These are phyloP conservation scores for Drosophila bipectinata DNA, from an alignment of 1,140 invertebrate species.

Conservation along the genomic window DNA sequence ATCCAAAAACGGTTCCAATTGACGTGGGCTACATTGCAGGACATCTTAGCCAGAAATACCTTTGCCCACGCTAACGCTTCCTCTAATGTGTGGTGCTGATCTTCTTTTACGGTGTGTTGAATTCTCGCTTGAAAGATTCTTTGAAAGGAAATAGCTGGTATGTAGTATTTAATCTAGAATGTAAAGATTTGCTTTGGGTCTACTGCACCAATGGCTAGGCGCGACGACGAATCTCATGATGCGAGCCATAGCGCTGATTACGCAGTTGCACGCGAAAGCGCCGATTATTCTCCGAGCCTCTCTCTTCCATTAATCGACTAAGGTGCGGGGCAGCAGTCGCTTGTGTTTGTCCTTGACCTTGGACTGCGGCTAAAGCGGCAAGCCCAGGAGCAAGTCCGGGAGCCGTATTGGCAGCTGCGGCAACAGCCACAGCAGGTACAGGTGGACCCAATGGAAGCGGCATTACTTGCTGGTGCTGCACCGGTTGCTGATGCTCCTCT, in stretches of 20 bases:
- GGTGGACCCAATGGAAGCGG: slow-evolving; percentile 26
- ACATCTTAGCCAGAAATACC: slow-evolving; percentile 30
- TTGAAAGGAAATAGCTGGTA: background rate
- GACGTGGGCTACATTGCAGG: slow-evolving; percentile 46
- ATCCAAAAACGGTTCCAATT: slow-evolving; percentile 54
- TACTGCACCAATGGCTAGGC: slow-evolving; percentile 28
- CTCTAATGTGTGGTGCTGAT: slow-evolving; percentile 22
- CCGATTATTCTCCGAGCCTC: slow-evolving; percentile 55
- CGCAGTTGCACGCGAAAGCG: slow-evolving; percentile 76
- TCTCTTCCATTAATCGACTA: slow-evolving; percentile 51
- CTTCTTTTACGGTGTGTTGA: background rate
- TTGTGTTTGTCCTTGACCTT: slow-evolving; percentile 3
- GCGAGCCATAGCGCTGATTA: slow-evolving; percentile 69
- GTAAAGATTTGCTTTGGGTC: slow-evolving; percentile 1
- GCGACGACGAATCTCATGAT: slow-evolving; percentile 80
- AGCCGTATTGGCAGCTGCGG: background rate
- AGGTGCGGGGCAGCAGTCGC: slow-evolving; percentile 11
- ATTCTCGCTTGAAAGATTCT: background rate
- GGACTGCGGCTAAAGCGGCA: background rate
- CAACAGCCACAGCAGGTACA: slow-evolving; percentile 6
- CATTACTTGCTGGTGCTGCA: slow-evolving; percentile 26
- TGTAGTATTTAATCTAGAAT: background rate
- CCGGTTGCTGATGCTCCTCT: slow-evolving; percentile 38
- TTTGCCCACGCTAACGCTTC: slow-evolving; percentile 52
- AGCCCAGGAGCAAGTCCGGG: slow-evolving; percentile 1